A percentile compares a stretch with the other conserved stretches of the same genome.
These are phyloP conservation scores for Pelvicachromis taeniatus DNA, from an alignment of 2,113 vertebrate genomes.

Conservation along the genomic window DNA sequence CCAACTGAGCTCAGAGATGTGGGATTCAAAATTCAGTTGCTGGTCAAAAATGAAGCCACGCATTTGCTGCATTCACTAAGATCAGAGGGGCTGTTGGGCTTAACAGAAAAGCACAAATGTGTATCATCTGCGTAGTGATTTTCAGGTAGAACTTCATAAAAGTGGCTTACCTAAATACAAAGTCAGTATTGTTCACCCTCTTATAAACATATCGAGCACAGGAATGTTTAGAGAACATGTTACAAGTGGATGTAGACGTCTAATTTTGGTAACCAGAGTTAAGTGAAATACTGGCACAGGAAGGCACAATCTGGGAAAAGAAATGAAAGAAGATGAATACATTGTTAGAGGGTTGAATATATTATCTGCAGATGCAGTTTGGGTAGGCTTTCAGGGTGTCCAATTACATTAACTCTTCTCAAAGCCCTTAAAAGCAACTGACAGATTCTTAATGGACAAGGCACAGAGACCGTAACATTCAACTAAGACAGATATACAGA, in stretches of 20 bases:
- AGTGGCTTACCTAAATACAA: background rate
- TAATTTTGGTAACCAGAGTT: conserved; percentile 1
- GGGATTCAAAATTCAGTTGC: background rate
- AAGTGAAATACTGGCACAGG: background rate
- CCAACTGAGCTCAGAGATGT: background rate
- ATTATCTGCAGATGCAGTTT: conserved; percentile 17
- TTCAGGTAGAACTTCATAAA: background rate
- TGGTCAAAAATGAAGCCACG: background rate
- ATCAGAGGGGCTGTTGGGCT: background rate
- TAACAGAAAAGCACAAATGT: background rate
- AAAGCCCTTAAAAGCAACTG: conserved; percentile 13
- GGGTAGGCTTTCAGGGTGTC: conserved; percentile 5
- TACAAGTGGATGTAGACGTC: background rate
- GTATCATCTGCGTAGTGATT: background rate
- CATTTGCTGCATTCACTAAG: background rate
- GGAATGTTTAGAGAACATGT: background rate
- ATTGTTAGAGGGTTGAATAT: conserved; percentile 29
- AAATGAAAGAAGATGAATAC: background rate
- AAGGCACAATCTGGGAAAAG: background rate
- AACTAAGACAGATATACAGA: background rate
- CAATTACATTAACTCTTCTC: conserved; percentile 30
- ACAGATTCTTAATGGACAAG: conserved; percentile 14
- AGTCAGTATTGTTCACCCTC: background rate
- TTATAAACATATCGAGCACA: background rate
- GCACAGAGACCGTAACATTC: background rate